phyloP scores from a whole-genome alignment of 2,113 vertebrate genomes.

The Ovis canadensis region DNA sequence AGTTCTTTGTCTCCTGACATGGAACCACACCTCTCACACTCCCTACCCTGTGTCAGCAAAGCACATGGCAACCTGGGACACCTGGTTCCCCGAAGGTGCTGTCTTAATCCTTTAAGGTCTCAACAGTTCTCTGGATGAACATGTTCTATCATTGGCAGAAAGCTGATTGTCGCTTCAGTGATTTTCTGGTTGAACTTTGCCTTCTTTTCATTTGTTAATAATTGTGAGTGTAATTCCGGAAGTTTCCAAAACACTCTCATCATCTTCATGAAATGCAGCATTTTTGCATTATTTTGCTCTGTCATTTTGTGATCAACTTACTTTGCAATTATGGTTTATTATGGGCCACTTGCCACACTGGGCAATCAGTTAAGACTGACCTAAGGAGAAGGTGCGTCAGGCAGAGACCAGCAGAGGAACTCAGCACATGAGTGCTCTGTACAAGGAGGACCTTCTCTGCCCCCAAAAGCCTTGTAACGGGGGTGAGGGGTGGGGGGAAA shows the following conservation, averaged over 20 bases:
- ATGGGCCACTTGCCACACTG: background rate
- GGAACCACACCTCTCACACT: accelerated
- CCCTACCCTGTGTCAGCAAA: accelerated
- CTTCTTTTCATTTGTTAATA: no score
- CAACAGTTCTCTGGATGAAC: background rate
- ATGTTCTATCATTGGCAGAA: accelerated
- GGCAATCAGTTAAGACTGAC: no score
- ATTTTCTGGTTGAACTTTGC: accelerated
- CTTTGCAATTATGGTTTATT: accelerated
- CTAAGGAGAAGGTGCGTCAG: accelerated
- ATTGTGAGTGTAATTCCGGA: accelerated
- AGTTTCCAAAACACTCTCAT: accelerated
- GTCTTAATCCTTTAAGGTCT: background rate
- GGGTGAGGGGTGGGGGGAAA: background rate
- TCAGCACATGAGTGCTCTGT: accelerated
- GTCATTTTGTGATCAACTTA: no score
- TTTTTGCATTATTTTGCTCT: accelerated
- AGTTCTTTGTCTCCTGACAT: accelerated
- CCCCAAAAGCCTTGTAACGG: accelerated
- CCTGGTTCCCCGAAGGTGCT: background rate
- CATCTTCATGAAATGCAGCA: accelerated
- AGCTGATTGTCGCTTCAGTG: accelerated
- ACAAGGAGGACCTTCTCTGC: accelerated
- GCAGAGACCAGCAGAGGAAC: background rate
- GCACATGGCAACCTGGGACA: accelerated